A percentile compares a stretch with the other conserved stretches of the same genome.
Conservation (phyloP, 2,888 invertebrate species). For the Carterocephalus palaemon region DNA sequence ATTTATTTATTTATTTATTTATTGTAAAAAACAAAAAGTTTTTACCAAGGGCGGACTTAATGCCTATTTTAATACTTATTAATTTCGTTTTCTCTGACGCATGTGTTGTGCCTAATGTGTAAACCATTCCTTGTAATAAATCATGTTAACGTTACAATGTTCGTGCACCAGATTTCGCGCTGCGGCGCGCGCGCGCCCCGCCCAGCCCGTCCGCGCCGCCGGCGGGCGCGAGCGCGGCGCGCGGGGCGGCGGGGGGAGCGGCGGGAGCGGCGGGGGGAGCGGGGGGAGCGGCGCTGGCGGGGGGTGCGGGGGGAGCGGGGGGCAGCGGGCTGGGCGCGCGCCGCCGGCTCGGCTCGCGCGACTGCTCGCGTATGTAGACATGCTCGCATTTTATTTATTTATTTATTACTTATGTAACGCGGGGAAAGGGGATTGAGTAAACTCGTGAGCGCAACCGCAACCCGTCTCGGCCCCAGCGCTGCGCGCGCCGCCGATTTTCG, state of each 20-base stretch:
- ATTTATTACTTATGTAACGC: neutral
- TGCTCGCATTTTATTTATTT: no score
- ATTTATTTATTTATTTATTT: no score
- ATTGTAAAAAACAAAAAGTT: no score
- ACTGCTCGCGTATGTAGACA: no score
- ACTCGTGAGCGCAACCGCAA: neutral
- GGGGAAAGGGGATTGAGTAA: constrained; percentile 1
- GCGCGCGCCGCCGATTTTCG: no score
- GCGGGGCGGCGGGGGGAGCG: constrained; percentile 2
- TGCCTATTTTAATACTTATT: no score
- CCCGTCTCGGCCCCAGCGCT: no score
- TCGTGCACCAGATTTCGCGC: constrained; percentile 29
- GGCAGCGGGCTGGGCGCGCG: constrained; percentile 20
- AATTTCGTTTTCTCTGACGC: no score
- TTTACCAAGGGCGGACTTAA: no score
- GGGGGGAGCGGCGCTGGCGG: constrained; percentile 20
- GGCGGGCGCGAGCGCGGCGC: constrained; percentile 15
- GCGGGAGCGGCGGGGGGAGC: constrained; percentile 14
- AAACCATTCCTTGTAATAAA: no score
- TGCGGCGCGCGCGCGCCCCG: constrained; percentile 33
- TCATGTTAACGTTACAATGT: no score
- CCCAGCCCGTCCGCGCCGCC: constrained; percentile 28
- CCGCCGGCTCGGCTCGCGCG: constrained; percentile 12
- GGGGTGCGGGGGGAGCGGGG: constrained; percentile 15
- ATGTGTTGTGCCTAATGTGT: no score